Evolutionary conservation across 2,888 invertebrate genomes (phyloP).

Genomic region (Dasypogon diadema): DNA sequence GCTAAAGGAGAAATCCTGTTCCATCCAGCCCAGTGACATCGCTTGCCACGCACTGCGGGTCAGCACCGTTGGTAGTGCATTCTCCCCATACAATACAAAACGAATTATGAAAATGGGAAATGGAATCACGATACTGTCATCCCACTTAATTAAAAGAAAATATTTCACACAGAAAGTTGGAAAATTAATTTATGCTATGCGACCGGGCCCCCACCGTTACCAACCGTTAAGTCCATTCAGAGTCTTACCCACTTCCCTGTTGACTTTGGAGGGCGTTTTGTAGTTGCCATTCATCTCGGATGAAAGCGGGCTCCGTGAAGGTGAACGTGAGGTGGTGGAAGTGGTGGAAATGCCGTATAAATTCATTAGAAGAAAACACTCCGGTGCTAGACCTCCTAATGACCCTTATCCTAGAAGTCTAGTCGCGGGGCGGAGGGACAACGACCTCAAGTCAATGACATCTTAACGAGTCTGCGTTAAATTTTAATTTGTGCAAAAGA

Average conservation of each 20-base stretch:
- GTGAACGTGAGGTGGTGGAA: no score
- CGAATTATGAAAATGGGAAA: conserved; percentile 13
- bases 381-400: conserved; percentile 15
- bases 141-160: conserved; percentile 38
- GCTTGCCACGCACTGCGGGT: conserved; percentile 2
- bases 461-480: conserved; percentile 44
- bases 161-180: conserved; percentile 29
- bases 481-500: conserved; percentile 40
- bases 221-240: background rate
- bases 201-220: background rate
- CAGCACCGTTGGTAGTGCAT: background rate
- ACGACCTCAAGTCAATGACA: conserved; percentile 41
- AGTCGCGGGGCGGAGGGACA: conserved; percentile 1
- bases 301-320: no score
- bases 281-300: background rate
- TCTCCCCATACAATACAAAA: background rate
- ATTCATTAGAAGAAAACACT: conserved; percentile 19
- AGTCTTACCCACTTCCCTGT: background rate
- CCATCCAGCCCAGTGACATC: background rate
- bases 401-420: conserved; percentile 24
- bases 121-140: background rate
- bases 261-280: background rate
- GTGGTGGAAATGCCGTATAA: conserved; percentile 2
- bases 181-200: conserved; percentile 18
- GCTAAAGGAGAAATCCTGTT: background rate